Conservation (phyloP, 1,140 invertebrate genomes). For the Euura saliciscinereae region DNA sequence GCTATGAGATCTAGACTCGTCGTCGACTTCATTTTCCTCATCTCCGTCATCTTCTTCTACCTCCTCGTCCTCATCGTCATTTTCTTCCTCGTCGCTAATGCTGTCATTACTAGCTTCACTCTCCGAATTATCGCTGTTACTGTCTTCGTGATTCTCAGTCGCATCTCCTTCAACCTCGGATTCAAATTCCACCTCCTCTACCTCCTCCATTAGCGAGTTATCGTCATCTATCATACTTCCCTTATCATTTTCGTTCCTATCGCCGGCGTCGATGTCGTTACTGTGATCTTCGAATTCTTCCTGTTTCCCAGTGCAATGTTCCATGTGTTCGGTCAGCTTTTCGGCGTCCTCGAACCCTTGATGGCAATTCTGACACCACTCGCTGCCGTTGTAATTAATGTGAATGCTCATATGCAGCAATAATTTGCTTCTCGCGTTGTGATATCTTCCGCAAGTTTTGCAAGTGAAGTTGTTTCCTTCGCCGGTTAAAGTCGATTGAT, state of each 20-base stretch:
- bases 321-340: slow-evolving; percentile 45
- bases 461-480: slow-evolving; percentile 68
- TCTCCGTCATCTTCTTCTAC: slow-evolving; percentile 30
- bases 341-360: slow-evolving; percentile 48
- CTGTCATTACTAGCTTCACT: slow-evolving; percentile 22
- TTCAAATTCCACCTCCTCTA: slow-evolving; percentile 1
- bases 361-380: slow-evolving; percentile 48
- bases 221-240: slow-evolving; percentile 44
- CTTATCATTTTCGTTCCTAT: slow-evolving; percentile 34
- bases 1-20: slow-evolving; percentile 20
- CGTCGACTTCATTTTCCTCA: slow-evolving; percentile 29
- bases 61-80: slow-evolving; percentile 25
- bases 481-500: slow-evolving; percentile 59
- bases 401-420: slow-evolving; percentile 66
- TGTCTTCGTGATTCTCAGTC: slow-evolving; percentile 24
- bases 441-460: slow-evolving; percentile 66
- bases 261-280: slow-evolving; percentile 29
- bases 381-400: slow-evolving; percentile 56
- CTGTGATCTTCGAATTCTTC: slow-evolving; percentile 29
- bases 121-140: slow-evolving; percentile 24
- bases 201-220: slow-evolving; percentile 30
- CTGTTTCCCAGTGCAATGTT: slow-evolving; percentile 38
- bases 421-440: slow-evolving; percentile 66
- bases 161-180: background rate
- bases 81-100: slow-evolving; percentile 26